Percentiles rank a stretch among this genome's conserved stretches.
Evolutionary conservation across 2,113 vertebrate genomes (phyloP).

Genomic region (Tetrax tetrax): DNA sequence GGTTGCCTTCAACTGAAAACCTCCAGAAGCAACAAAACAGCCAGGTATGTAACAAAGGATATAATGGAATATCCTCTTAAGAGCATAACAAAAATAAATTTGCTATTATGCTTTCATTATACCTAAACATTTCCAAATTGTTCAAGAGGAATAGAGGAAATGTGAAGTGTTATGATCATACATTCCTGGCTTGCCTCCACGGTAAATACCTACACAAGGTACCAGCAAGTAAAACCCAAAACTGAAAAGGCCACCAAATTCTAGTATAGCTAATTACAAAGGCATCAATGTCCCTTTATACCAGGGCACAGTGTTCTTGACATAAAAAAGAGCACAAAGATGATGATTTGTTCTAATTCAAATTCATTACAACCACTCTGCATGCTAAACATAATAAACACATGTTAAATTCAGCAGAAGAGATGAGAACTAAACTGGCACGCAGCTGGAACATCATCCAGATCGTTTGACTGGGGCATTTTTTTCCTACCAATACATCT

Average conservation of each 20-base stretch:
- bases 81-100: not conserved
- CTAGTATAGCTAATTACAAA: not conserved
- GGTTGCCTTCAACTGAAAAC: not conserved
- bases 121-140: not conserved
- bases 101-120: not conserved
- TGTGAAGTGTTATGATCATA: not conserved
- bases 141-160: not conserved
- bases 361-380: not conserved
- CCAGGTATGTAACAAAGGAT: not conserved
- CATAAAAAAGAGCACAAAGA: not conserved
- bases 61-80: not conserved
- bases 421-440: not conserved
- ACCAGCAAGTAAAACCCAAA: not conserved
- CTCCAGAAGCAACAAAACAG: not conserved
- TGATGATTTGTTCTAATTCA: not conserved
- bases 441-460: not conserved
- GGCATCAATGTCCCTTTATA: not conserved
- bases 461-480: fast-evolving
- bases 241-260: not conserved
- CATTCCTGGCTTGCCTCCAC: not conserved
- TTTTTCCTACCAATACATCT: not conserved
- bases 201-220: not conserved
- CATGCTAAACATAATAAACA: not conserved
- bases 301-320: not conserved
- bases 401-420: conserved; percentile 30